Conservation (phyloP, 2,888 invertebrate genomes). For the Ophioninae sp. region DNA sequence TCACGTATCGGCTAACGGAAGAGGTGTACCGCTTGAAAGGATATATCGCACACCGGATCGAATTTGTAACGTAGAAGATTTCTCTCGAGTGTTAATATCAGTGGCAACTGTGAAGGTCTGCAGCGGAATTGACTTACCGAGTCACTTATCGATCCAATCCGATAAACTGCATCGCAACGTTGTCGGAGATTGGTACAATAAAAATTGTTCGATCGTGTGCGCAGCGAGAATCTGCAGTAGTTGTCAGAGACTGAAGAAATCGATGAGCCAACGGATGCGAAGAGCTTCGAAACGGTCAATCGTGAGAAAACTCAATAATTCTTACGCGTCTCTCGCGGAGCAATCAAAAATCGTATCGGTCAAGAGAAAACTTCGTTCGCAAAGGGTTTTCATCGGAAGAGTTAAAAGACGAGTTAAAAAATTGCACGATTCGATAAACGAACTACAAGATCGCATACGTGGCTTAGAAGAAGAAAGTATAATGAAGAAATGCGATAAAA, state of each 20-base stretch:
- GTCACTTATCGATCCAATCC: not conserved
- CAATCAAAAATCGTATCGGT: not conserved
- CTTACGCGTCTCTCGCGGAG: not conserved
- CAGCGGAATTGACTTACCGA: not conserved
- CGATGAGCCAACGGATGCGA: not conserved
- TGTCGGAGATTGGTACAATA: not conserved
- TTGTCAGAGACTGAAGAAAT: not conserved
- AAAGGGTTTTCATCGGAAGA: not conserved
- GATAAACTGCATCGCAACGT: not conserved
- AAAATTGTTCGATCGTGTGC: not conserved
- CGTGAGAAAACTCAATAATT: not conserved
- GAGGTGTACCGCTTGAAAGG: not conserved
- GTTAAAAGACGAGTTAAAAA: not conserved
- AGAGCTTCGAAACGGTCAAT: not conserved
- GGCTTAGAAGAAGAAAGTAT: not conserved
- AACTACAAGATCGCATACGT: not conserved
- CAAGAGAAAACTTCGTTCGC: not conserved
- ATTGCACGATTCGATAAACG: not conserved
- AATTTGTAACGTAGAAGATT: not conserved
- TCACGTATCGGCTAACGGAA: constrained; percentile 12
- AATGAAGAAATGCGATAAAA: not conserved
- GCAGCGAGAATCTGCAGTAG: not conserved
- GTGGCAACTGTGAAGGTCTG: not conserved
- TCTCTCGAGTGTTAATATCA: not conserved
- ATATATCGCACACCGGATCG: not conserved